These are phyloP conservation scores for Menidia beryllina DNA, from an alignment of 2,113 vertebrate species.

Conservation along the genomic window DNA sequence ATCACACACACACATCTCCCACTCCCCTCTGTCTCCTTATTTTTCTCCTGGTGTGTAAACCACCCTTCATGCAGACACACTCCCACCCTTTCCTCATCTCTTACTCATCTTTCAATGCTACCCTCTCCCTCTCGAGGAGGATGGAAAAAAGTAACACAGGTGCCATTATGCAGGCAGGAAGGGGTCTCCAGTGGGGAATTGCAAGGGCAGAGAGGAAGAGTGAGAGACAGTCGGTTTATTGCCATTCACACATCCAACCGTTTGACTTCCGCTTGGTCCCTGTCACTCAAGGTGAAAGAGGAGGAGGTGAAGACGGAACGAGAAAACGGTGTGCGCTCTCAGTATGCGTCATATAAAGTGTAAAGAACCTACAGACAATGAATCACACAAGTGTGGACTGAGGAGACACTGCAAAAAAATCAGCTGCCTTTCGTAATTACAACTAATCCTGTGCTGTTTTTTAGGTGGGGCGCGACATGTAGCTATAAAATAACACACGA, in stretches of 20 bases:
- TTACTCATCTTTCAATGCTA: conserved; percentile 25
- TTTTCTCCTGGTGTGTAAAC: conserved; percentile 53
- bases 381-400: conserved; percentile 23
- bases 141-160: conserved; percentile 54
- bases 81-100: conserved; percentile 41
- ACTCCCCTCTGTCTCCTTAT: conserved; percentile 58
- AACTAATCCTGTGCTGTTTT: conserved; percentile 60
- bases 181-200: conserved; percentile 34
- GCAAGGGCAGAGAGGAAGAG: conserved; percentile 27
- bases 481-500: conserved; percentile 48
- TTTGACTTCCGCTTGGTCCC: conserved; percentile 53
- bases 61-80: conserved; percentile 23
- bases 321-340: background rate
- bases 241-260: conserved; percentile 47
- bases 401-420: conserved; percentile 34
- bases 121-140: conserved; percentile 35
- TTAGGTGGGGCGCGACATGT: conserved; percentile 26
- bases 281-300: conserved; percentile 29
- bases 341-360: background rate
- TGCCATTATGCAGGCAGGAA: conserved; percentile 54
- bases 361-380: conserved; percentile 10
- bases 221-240: conserved; percentile 51
- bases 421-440: conserved; percentile 17
- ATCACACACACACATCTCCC: conserved; percentile 72
- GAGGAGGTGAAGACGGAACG: background rate